Percentiles rank a stretch among this genome's conserved stretches.
phyloP scores from a whole-genome alignment of 2,797 vertebrate genomes.

The Nannoperca australis region DNA sequence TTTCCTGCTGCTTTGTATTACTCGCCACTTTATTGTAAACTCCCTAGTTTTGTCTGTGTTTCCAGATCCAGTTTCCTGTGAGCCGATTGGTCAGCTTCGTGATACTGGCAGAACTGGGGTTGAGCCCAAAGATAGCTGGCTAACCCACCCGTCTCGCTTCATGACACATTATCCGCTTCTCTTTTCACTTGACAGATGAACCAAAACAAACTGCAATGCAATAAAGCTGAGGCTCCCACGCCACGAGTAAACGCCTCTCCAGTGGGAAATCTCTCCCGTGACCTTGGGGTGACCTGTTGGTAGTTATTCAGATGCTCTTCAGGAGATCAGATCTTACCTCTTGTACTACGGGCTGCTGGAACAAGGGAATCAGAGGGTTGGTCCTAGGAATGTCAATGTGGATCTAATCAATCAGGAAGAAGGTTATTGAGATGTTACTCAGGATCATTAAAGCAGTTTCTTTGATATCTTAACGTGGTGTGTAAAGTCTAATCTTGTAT shows the following conservation, averaged over 20 bases:
- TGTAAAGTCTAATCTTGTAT: neutral
- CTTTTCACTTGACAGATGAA: neutral
- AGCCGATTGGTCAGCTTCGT: neutral
- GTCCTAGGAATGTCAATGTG: constrained; percentile 99
- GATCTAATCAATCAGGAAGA: constrained; percentile 87
- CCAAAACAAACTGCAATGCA: neutral
- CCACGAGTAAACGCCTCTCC: neutral
- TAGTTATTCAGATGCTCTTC: neutral
- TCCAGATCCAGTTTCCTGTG: neutral
- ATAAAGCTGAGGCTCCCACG: neutral
- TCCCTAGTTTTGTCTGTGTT: no score
- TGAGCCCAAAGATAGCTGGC: neutral
- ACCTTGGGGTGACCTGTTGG: no score
- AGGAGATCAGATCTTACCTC: constrained; percentile 87
- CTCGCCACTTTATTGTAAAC: neutral
- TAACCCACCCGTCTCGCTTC: neutral
- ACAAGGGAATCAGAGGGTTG: constrained; percentile 97
- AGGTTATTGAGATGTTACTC: constrained; percentile 18
- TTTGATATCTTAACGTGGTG: neutral
- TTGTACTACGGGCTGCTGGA: constrained; percentile 96
- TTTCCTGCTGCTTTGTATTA: neutral
- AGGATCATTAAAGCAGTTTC: neutral
- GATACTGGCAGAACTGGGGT: no score
- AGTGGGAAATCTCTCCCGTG: neutral
- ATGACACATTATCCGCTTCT: neutral